Evolutionary conservation across 2,113 vertebrate species (phyloP).

Genomic region (Saccopteryx bilineata): DNA sequence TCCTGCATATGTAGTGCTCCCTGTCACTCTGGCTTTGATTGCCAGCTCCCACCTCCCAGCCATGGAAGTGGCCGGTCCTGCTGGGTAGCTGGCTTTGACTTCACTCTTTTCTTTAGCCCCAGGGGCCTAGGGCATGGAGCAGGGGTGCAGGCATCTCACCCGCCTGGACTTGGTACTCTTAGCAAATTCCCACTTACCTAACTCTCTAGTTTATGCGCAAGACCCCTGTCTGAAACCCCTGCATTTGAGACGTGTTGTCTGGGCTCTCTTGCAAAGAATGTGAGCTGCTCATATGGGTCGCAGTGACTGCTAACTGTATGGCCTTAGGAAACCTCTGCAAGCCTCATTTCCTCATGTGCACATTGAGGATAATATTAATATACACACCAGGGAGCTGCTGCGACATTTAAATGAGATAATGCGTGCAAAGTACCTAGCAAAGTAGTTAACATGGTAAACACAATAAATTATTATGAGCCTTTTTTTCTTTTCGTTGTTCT

Average conservation of each 20-base stretch:
- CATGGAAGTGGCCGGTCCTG: background rate
- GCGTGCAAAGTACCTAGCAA: background rate
- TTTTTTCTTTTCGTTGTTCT: background rate
- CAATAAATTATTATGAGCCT: background rate
- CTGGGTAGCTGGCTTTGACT: background rate
- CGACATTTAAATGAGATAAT: slow-evolving; percentile 46
- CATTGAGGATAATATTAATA: background rate
- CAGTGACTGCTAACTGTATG: background rate
- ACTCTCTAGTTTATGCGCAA: background rate
- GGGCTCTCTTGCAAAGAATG: background rate
- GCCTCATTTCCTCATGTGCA: background rate
- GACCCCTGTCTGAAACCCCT: background rate
- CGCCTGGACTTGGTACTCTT: background rate
- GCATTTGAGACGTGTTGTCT: background rate
- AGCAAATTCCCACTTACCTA: background rate
- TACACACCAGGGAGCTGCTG: background rate
- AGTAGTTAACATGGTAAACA: background rate
- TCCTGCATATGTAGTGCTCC: background rate
- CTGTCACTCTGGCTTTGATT: background rate
- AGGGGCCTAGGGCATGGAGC: background rate
- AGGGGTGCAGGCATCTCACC: background rate
- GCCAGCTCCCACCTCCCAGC: accelerated
- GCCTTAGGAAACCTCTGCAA: background rate
- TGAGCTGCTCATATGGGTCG: background rate
- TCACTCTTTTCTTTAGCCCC: background rate